Evolutionary conservation across 92 coral and sea anemone species (phyloP).

Genomic region (Porites cylindrica): DNA sequence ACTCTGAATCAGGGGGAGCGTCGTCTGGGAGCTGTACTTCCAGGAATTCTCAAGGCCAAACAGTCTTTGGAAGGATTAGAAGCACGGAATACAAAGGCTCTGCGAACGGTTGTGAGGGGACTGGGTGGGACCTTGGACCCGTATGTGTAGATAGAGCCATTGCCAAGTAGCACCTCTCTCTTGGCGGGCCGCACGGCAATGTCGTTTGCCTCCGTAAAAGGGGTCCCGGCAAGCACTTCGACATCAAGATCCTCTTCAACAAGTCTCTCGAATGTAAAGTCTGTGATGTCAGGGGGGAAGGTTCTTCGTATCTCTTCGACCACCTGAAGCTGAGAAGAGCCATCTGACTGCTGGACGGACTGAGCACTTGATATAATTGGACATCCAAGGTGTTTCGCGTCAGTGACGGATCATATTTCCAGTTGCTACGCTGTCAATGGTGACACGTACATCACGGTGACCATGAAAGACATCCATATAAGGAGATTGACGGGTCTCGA

Average conservation of each 20-base stretch:
- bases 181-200: conserved; percentile 62
- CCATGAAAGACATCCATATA: conserved; percentile 47
- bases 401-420: conserved; percentile 67
- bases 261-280: background rate
- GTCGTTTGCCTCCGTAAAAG: conserved; percentile 66
- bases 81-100: conserved; percentile 47
- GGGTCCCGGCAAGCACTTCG: conserved; percentile 41
- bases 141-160: conserved; percentile 47
- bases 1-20: background rate
- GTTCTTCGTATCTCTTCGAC: conserved; percentile 6
- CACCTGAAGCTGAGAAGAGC: conserved; percentile 48
- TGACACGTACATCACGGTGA: conserved; percentile 50
- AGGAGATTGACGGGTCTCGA: conserved; percentile 55
- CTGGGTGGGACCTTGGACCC: conserved; percentile 27
- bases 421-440: conserved; percentile 66
- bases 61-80: conserved; percentile 39
- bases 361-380: too few relatives aligned
- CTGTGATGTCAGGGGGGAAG: conserved; percentile 37
- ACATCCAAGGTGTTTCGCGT: background rate
- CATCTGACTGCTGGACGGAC: conserved; percentile 58
- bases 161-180: conserved; percentile 45
- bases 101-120: conserved; percentile 2
- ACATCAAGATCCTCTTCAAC: background rate
- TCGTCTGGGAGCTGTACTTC: background rate
- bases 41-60: conserved; percentile 43